Evolutionary conservation across 2,797 vertebrate species (phyloP).

Genomic region (Rousettus madagascariensis): DNA sequence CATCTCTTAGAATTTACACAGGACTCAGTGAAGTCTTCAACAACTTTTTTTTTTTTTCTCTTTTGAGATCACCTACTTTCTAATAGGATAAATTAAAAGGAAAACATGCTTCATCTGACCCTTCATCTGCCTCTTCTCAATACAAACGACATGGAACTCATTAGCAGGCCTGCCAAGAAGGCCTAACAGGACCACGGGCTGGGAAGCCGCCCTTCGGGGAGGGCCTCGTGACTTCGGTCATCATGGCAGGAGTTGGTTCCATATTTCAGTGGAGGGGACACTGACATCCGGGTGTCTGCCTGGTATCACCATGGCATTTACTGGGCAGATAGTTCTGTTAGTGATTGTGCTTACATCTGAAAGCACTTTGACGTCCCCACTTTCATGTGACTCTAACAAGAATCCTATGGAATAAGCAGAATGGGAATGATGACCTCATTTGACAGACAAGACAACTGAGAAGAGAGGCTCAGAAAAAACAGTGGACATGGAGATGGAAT

Average conservation of each 20-base stretch:
- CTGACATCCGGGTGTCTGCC: neutral
- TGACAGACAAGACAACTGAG: neutral
- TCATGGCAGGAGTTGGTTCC: neutral
- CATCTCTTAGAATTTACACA: conserved; percentile 28
- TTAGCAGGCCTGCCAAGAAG: neutral
- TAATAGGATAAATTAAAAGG: conserved; percentile 46
- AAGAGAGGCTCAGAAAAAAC: neutral
- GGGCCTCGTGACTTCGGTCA: neutral
- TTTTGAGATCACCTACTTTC: conserved; percentile 24
- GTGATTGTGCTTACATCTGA: neutral
- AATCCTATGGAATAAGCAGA: neutral
- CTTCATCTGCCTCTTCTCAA: conserved; percentile 8
- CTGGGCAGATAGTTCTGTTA: neutral
- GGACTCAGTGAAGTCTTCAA: conserved; percentile 34
- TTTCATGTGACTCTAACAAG: neutral
- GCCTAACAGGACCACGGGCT: neutral
- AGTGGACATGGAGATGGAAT: neutral
- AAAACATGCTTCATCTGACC: neutral
- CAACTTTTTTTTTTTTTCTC: neutral
- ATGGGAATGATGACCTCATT: neutral
- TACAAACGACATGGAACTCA: neutral
- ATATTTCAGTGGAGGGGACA: neutral
- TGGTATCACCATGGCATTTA: neutral
- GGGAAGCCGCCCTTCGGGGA: neutral
- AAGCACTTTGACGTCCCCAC: neutral